Percentiles rank a stretch among this genome's conserved stretches.
These are phyloP conservation scores for Apamea crenata DNA, from an alignment of 2,888 invertebrate genomes.

Conservation along the genomic window DNA sequence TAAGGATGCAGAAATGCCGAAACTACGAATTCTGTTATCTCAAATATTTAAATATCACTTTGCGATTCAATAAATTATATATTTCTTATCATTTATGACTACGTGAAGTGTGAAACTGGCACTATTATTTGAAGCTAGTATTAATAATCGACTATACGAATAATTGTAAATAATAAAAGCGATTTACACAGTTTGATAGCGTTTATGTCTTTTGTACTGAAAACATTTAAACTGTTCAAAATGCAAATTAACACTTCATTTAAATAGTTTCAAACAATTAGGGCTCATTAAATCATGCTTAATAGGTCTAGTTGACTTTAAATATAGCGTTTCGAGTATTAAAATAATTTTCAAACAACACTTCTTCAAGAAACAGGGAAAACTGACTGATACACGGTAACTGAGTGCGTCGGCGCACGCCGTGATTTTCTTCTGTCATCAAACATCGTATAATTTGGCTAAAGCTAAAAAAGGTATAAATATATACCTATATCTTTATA, in stretches of 20 bases:
- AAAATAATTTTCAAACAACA: background rate
- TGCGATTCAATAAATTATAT: constrained; percentile 18
- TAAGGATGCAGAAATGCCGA: constrained; percentile 24
- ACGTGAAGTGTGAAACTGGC: constrained; percentile 23
- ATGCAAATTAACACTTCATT: background rate
- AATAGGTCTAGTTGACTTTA: background rate
- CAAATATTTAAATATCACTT: constrained; percentile 29
- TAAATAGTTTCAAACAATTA: background rate
- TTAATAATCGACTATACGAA: background rate
- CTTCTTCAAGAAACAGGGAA: background rate
- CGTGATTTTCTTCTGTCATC: background rate
- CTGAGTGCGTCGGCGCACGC: constrained; percentile 13
- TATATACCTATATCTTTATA: background rate
- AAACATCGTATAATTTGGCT: background rate
- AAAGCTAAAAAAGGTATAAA: background rate
- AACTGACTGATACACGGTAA: background rate
- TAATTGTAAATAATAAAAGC: background rate
- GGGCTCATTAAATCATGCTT: background rate
- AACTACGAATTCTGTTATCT: constrained; percentile 13
- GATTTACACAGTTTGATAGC: background rate
- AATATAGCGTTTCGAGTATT: background rate
- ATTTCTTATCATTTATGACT: constrained; percentile 35
- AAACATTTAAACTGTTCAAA: constrained; percentile 3
- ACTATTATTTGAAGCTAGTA: constrained; percentile 19
- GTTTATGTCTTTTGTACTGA: constrained; percentile 62